These are phyloP conservation scores for Buathra laborator DNA, from an alignment of 2,888 invertebrate genomes.

Conservation along the genomic window DNA sequence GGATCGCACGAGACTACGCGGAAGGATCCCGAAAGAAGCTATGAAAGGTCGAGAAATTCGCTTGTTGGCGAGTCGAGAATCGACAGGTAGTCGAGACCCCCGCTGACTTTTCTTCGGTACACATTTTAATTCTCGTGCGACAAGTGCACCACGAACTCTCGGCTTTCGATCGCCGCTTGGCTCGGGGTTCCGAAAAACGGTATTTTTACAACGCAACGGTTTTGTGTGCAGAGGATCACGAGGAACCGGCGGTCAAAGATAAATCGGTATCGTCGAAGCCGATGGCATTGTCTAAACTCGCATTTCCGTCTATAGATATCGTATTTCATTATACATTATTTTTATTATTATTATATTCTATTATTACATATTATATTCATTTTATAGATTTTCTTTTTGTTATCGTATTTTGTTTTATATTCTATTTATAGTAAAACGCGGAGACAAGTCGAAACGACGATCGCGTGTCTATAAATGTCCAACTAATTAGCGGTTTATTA, in stretches of 20 bases:
- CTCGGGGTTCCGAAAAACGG: neutral
- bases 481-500: no score
- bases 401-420: no score
- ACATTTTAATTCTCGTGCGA: slow-evolving; percentile 3
- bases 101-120: slow-evolving; percentile 20
- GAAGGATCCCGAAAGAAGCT: slow-evolving; percentile 5
- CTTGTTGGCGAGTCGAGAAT: slow-evolving; percentile 37
- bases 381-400: no score
- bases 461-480: no score
- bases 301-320: neutral
- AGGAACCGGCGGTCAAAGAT: neutral
- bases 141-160: slow-evolving; percentile 14
- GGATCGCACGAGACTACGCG: neutral
- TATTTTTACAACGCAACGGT: slow-evolving; percentile 31
- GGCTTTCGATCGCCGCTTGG: neutral
- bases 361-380: no score
- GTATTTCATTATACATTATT: no score
- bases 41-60: slow-evolving; percentile 6
- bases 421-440: no score
- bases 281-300: neutral
- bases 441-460: no score
- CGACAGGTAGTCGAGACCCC: slow-evolving; percentile 47
- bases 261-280: neutral
- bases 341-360: no score
- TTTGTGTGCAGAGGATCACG: neutral